Conservation (phyloP, 2,113 vertebrate species). For the Austrofundulus limnaeus region DNA sequence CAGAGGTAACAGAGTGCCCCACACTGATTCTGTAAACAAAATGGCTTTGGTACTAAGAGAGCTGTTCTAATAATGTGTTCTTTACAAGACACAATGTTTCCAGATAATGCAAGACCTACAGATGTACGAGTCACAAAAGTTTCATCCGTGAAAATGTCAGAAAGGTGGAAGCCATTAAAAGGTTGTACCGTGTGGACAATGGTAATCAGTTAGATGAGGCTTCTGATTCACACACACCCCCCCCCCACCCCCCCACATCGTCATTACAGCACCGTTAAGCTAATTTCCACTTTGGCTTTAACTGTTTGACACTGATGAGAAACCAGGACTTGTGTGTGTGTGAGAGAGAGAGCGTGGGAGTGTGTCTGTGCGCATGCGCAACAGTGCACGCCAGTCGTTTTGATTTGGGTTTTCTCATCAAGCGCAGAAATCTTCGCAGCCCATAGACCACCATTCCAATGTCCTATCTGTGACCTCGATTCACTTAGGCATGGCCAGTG, state of each 20-base stretch:
- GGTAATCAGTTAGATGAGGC: constrained; percentile 52
- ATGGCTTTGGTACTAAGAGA: constrained; percentile 1
- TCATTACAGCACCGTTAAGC: constrained; percentile 52
- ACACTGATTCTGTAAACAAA: constrained; percentile 6
- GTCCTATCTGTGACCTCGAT: constrained; percentile 51
- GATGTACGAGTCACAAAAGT: neutral
- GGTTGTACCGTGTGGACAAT: constrained; percentile 18
- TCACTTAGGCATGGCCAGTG: constrained; percentile 41
- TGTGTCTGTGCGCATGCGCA: constrained; percentile 3
- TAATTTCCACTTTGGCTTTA: constrained; percentile 48
- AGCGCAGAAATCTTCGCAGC: constrained; percentile 25
- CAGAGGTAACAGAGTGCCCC: neutral
- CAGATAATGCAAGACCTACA: neutral
- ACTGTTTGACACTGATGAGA: constrained; percentile 60
- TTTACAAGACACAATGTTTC: neutral
- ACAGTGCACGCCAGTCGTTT: constrained; percentile 41
- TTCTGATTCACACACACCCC: constrained; percentile 50
- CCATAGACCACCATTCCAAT: constrained; percentile 14
- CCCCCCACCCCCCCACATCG: too few species aligned
- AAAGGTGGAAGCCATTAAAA: constrained; percentile 13
- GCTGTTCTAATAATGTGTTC: neutral
- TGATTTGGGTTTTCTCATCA: constrained; percentile 49
- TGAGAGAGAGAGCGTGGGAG: neutral
- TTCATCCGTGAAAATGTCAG: neutral
- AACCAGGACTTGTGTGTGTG: constrained; percentile 25